A percentile compares a stretch with the other conserved stretches of the same genome.
These are phyloP conservation scores for Crocallis elinguaria DNA, from an alignment of 2,888 invertebrate species.

Conservation along the genomic window DNA sequence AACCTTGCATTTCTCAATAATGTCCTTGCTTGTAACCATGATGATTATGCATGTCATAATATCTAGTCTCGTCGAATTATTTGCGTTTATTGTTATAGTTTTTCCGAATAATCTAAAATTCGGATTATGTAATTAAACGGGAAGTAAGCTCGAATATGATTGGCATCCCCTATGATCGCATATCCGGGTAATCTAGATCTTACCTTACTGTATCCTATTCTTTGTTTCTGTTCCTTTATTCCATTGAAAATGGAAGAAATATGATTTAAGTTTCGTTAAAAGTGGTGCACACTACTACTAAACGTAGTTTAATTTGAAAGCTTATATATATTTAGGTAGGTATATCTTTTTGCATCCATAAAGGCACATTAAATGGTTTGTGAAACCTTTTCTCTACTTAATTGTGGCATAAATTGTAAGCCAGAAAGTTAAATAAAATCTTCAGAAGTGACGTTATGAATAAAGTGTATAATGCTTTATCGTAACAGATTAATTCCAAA, in stretches of 20 bases:
- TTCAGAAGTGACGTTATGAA: too few relatives aligned
- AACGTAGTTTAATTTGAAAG: not conserved
- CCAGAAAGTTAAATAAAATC: not conserved
- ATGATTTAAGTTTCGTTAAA: not conserved
- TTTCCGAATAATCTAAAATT: too few relatives aligned
- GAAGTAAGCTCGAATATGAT: too few relatives aligned
- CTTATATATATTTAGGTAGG: conserved; percentile 1
- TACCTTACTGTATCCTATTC: not conserved
- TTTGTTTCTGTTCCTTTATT: not conserved
- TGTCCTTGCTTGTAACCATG: not conserved
- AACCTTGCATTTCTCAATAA: conserved; percentile 8
- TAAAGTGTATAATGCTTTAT: too few relatives aligned
- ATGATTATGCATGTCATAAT: conserved; percentile 20
- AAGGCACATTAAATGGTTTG: conserved; percentile 23
- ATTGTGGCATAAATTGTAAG: conserved; percentile 1
- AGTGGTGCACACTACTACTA: not conserved
- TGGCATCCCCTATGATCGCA: too few relatives aligned
- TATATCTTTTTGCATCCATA: not conserved
- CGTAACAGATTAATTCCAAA: too few relatives aligned
- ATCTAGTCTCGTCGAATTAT: conserved; percentile 27
- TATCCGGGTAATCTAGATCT: not conserved
- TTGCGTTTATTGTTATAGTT: not conserved
- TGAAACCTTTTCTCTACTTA: conserved; percentile 30
- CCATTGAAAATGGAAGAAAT: conserved; percentile 21
- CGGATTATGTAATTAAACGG: too few relatives aligned